Conservation (phyloP, 2,888 invertebrate species). For the Chloroclysta siterata region DNA sequence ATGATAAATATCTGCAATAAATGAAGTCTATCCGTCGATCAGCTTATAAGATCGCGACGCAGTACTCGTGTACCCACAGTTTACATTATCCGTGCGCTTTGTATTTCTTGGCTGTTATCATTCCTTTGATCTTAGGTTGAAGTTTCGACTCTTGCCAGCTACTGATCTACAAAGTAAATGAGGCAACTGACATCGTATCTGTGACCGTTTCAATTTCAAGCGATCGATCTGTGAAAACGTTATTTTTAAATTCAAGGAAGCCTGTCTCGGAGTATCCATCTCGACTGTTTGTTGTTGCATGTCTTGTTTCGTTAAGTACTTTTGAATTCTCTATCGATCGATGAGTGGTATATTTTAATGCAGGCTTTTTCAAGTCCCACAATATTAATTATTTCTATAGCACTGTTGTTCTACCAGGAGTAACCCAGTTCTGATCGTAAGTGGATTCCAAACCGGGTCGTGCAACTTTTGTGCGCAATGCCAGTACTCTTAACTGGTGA, state of each 20-base stretch:
- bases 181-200: conserved; percentile 21
- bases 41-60: conserved; percentile 19
- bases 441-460: too few species aligned
- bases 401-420: too few species aligned
- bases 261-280: conserved; percentile 30
- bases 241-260: conserved; percentile 39
- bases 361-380: not conserved
- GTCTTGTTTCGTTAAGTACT: conserved; percentile 28
- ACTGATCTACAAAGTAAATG: conserved; percentile 35
- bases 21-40: conserved; percentile 4
- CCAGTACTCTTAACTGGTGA: too few species aligned
- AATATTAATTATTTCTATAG: too few species aligned
- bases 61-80: conserved; percentile 31
- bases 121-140: conserved; percentile 42
- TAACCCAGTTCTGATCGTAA: too few species aligned
- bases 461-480: too few species aligned
- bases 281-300: conserved; percentile 34
- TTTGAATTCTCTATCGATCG: conserved; percentile 14
- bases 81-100: conserved; percentile 31
- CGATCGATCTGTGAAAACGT: conserved; percentile 30
- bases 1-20: not conserved
- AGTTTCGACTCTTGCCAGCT: conserved; percentile 29
- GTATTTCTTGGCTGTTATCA: conserved; percentile 31
- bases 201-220: conserved; percentile 29
- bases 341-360: conserved; percentile 20